Percentiles rank a stretch among this genome's conserved stretches.
phyloP scores from a whole-genome alignment of 2,797 vertebrate genomes.

The Vultur gryphus region DNA sequence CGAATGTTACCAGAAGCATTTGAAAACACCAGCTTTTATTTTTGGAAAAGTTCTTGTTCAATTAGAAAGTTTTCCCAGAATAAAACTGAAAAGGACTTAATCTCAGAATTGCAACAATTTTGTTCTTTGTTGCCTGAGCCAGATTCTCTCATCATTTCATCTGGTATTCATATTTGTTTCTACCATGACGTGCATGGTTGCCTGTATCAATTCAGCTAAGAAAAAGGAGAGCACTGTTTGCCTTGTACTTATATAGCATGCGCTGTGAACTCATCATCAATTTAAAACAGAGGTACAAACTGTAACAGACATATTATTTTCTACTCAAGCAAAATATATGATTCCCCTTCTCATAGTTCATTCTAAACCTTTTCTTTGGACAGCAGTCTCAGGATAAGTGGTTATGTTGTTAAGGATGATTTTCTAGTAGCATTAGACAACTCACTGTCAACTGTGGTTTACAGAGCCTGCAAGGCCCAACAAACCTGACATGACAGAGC shows the following conservation, averaged over 20 bases:
- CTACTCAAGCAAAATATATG: neutral
- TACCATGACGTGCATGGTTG: neutral
- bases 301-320: neutral
- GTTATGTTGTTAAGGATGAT: neutral
- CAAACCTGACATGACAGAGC: neutral
- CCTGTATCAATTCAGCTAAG: neutral
- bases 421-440: neutral
- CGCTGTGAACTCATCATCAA: neutral
- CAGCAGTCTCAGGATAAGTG: neutral
- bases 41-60: neutral
- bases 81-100: neutral
- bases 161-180: neutral
- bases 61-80: neutral
- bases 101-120: neutral
- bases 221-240: neutral
- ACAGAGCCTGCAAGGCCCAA: neutral
- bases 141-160: neutral
- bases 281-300: neutral
- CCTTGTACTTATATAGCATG: neutral
- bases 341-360: neutral
- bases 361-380: neutral
- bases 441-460: neutral
- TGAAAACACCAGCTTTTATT: neutral
- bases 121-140: neutral
- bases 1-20: neutral